Evolutionary conservation across 2,888 invertebrate species (phyloP).

Genomic region (Carabus problematicus): DNA sequence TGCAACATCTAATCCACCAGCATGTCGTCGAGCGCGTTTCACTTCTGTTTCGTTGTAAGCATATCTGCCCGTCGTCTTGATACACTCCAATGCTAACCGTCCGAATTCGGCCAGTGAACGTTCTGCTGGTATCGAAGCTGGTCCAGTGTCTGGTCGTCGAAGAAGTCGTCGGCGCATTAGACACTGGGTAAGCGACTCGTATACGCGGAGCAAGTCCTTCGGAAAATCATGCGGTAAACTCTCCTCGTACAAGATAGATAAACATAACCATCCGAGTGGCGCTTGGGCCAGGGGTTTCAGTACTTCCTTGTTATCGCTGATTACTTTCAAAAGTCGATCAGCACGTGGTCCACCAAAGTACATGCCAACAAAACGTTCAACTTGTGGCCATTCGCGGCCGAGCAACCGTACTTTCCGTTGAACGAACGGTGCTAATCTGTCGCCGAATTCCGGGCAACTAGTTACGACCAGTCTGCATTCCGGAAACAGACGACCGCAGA

Average conservation of each 20-base stretch:
- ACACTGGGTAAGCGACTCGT: conserved; percentile 56
- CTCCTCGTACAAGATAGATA: conserved; percentile 63
- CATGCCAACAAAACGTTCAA: conserved; percentile 59
- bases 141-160: conserved; percentile 54
- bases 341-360: conserved; percentile 61
- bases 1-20: conserved; percentile 57
- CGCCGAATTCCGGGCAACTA: conserved; percentile 54
- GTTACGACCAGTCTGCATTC: conserved; percentile 63
- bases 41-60: conserved; percentile 62
- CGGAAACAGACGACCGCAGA: conserved; percentile 64
- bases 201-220: conserved; percentile 54
- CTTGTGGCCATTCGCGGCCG: conserved; percentile 62
- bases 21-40: conserved; percentile 56
- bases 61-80: conserved; percentile 59
- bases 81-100: conserved; percentile 60
- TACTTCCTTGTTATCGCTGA: conserved; percentile 56
- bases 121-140: conserved; percentile 57
- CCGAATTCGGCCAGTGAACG: conserved; percentile 63
- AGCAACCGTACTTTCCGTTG: conserved; percentile 61
- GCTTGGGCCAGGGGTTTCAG: conserved; percentile 60
- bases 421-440: conserved; percentile 54
- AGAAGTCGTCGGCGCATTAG: conserved; percentile 53
- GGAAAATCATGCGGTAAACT: conserved; percentile 52
- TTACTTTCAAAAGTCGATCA: conserved; percentile 57
- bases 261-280: conserved; percentile 63